Base-by-base conservation (phyloP, 2,113 vertebrate genomes). In the Cygnus atratus region DNA sequence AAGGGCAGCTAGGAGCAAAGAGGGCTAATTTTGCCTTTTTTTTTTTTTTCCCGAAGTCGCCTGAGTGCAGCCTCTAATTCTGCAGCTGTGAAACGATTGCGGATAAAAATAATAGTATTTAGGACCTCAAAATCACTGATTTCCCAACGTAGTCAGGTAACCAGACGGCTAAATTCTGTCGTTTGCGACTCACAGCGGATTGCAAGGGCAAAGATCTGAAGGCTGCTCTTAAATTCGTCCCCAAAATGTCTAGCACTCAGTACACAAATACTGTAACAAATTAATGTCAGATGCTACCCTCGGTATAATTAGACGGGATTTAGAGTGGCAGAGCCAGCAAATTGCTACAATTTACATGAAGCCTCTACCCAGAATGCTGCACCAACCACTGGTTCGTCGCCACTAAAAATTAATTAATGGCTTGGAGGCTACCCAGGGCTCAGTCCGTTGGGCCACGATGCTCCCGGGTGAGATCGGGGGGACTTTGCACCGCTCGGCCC, bases 201-300 rank as follows among this genome's bases (percentile, higher is more conserved):
- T 71, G 70, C 61, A 75, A 88, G 89, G 90, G 54, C 81, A 65
- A 58, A 90, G 91, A 90, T 95, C 73, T 95, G 87, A 88, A 87
- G 50, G 46, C 88, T 90, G 54, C 59, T 92, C 72, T 94, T 92
- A 79, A 90, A 94, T 84, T 76, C 11, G 4, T 85, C 85, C 97
- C 92, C 89, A 84, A 95, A 95, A 93, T 44, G 70, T 93, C 87
- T 80, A 52, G 35, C 43, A 73, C 82, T 95, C 79, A 9, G 1
- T 80, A 68, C 25, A 54, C 50, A 78, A 91, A 93, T 74, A 81
- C 57, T 88, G 75, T 72, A 90, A 83, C 70, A 88, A 91, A 96
- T 96, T 87, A 95, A 87, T 90, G 86, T 94, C 95, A 95, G 91
- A 94, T 91, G 93, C 81, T 91, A 50, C 87, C 86, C 67, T 94